A percentile compares a stretch with the other conserved stretches of the same genome.
phyloP scores from a whole-genome alignment of 2,113 vertebrate species.

The Mesitornis unicolor region DNA sequence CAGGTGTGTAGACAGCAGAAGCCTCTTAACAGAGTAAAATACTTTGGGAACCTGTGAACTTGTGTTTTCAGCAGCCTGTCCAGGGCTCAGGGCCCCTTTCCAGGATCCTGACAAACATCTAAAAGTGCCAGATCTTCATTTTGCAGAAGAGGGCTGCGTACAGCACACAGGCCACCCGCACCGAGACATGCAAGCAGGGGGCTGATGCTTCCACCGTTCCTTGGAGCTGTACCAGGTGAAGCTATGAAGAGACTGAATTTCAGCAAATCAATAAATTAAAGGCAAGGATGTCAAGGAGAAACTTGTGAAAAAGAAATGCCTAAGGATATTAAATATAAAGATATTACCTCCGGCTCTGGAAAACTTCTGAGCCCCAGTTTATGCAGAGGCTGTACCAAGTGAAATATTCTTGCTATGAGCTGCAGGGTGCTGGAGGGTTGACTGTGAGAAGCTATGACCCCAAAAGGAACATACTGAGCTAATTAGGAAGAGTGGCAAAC shows the following conservation, averaged over 20 bases:
- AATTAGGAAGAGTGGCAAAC: background rate
- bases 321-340: background rate
- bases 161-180: background rate
- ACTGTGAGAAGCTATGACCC: background rate
- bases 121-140: background rate
- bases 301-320: background rate
- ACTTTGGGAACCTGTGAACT: background rate
- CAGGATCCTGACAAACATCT: background rate
- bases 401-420: background rate
- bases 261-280: background rate
- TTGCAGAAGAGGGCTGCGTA: background rate
- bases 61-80: background rate
- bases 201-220: background rate
- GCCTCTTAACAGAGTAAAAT: background rate
- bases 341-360: background rate
- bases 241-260: background rate
- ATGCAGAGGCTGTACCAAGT: background rate
- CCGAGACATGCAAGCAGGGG: background rate
- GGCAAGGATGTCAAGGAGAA: background rate
- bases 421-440: background rate
- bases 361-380: background rate
- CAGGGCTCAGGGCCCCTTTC: background rate
- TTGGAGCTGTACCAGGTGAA: background rate
- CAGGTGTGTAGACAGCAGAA: background rate
- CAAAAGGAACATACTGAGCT: background rate